Evolutionary conservation across 2,113 vertebrate species (phyloP).

Genomic region (Pampusana beccarii): DNA sequence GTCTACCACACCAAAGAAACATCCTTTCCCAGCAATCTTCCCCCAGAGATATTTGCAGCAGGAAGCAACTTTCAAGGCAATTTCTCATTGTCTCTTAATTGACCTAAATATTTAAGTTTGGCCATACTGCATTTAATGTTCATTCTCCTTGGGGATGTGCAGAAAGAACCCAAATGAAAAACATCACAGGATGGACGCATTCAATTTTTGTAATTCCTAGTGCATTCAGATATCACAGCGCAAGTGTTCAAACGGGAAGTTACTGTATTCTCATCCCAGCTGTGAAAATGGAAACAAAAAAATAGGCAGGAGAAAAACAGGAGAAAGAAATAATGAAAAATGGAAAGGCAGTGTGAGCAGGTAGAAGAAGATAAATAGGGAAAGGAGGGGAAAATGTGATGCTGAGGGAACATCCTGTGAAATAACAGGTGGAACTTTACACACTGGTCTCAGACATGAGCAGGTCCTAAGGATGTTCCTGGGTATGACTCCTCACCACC

Average conservation of each 20-base stretch:
- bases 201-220: neutral
- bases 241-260: neutral
- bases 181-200: neutral
- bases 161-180: neutral
- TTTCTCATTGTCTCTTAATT: neutral
- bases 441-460: accelerated
- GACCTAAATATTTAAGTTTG: neutral
- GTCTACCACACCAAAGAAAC: neutral
- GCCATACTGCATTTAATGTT: neutral
- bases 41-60: neutral
- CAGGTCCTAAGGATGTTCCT: accelerated
- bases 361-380: neutral
- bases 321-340: neutral
- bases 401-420: neutral
- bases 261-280: neutral
- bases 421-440: neutral
- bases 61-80: neutral
- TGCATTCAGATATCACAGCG: neutral
- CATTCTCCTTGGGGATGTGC: neutral
- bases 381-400: neutral
- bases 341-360: accelerated
- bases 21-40: neutral
- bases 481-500: neutral
- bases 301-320: neutral
- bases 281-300: neutral